Evolutionary conservation across 2,797 vertebrate genomes (phyloP).

Genomic region (Acanthurus tractus): DNA sequence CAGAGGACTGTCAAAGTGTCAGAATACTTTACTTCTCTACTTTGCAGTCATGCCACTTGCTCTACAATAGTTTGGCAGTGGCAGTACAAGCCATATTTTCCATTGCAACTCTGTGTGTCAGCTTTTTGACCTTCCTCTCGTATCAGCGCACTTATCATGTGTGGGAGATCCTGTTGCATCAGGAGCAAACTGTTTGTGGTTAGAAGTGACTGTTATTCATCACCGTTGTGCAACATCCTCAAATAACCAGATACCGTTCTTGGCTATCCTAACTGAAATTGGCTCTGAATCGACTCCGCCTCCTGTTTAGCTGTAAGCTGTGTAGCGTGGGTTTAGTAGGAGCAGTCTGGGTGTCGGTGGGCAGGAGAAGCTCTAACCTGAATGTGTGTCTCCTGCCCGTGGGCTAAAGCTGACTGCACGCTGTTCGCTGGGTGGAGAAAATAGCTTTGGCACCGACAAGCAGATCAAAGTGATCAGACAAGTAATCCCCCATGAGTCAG

Average conservation of each 20-base stretch:
- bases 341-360: slow-evolving; percentile 59
- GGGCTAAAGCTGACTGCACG: slow-evolving; percentile 61
- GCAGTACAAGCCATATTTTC: slow-evolving; percentile 23
- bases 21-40: slow-evolving; percentile 27
- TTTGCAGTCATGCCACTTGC: slow-evolving; percentile 25
- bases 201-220: slow-evolving; percentile 77
- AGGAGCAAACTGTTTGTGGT: slow-evolving; percentile 82
- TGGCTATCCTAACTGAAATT: slow-evolving; percentile 73
- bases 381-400: slow-evolving; percentile 58
- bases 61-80: slow-evolving; percentile 17
- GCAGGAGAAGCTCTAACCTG: slow-evolving; percentile 63
- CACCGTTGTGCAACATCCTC: slow-evolving; percentile 82
- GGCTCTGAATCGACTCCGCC: slow-evolving; percentile 49
- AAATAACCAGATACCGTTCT: slow-evolving; percentile 70
- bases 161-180: slow-evolving; percentile 75
- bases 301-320: slow-evolving; percentile 52
- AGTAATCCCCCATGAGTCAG: slow-evolving; percentile 86
- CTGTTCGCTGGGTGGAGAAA: slow-evolving; percentile 68
- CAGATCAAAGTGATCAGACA: slow-evolving; percentile 83
- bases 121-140: slow-evolving; percentile 42
- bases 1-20: slow-evolving; percentile 34
- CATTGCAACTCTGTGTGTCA: slow-evolving; percentile 23
- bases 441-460: slow-evolving; percentile 75
- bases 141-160: slow-evolving; percentile 50
- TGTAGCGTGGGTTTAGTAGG: slow-evolving; percentile 50